Percentiles rank a stretch among this genome's conserved stretches.
phyloP scores from a whole-genome alignment of 2,888 invertebrate species.

The Phyllotreta cruciferae region DNA sequence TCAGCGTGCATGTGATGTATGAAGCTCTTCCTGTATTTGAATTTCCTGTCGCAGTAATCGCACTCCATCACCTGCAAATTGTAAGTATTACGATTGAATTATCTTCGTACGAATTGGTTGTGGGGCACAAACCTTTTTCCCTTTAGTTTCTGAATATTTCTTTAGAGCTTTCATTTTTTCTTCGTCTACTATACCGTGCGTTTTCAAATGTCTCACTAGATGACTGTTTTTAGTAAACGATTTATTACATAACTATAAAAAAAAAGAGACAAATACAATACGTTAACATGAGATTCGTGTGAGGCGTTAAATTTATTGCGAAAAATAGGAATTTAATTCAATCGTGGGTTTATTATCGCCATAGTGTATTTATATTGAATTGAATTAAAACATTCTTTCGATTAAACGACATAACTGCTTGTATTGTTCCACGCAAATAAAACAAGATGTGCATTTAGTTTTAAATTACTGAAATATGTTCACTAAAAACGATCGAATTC shows the following conservation, averaged over 20 bases:
- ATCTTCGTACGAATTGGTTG: neutral
- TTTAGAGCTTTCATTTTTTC: conserved; percentile 35
- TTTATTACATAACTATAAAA: conserved; percentile 55
- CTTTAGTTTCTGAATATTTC: conserved; percentile 38
- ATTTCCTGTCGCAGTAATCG: conserved; percentile 60
- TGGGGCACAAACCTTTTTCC: conserved; percentile 47
- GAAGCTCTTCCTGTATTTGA: conserved; percentile 60
- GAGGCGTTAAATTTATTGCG: neutral
- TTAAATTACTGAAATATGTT: too few relatives aligned
- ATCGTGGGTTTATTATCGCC: conserved; percentile 7
- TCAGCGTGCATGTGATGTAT: conserved; percentile 59
- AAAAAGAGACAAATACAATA: conserved; percentile 1
- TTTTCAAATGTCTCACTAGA: conserved; percentile 52
- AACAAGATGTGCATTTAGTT: neutral
- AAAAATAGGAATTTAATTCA: conserved; percentile 9
- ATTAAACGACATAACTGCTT: neutral
- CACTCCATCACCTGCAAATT: conserved; percentile 56
- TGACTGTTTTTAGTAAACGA: conserved; percentile 55
- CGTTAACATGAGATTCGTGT: neutral
- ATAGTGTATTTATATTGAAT: conserved; percentile 5
- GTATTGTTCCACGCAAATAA: neutral
- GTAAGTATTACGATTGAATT: neutral
- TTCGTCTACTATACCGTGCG: conserved; percentile 49
- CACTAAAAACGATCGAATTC: too few relatives aligned
- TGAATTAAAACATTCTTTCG: conserved; percentile 9